Evolutionary conservation across 2,888 invertebrate species (phyloP).

Genomic region (Matsumyia berberina): DNA sequence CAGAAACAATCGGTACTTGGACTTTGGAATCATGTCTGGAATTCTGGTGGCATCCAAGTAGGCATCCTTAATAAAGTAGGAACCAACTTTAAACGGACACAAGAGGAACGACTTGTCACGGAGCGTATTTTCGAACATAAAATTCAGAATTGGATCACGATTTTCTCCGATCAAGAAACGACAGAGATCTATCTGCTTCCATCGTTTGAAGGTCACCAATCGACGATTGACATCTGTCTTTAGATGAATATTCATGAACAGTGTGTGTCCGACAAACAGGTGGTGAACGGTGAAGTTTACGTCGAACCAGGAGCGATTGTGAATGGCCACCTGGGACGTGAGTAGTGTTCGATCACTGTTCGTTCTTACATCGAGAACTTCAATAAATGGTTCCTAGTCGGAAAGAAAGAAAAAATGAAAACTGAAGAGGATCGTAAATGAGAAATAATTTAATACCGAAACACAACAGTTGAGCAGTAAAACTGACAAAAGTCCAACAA

Average conservation of each 20-base stretch:
- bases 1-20: slow-evolving; percentile 43
- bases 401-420: background rate
- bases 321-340: slow-evolving; percentile 30
- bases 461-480: slow-evolving; percentile 1
- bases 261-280: slow-evolving; percentile 40
- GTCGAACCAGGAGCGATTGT: slow-evolving; percentile 38
- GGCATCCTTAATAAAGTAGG: slow-evolving; percentile 15
- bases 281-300: slow-evolving; percentile 49
- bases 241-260: slow-evolving; percentile 47
- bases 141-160: slow-evolving; percentile 35
- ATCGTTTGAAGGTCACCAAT: slow-evolving; percentile 33
- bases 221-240: slow-evolving; percentile 23
- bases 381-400: slow-evolving; percentile 48
- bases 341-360: slow-evolving; percentile 41
- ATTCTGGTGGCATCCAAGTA: slow-evolving; percentile 37
- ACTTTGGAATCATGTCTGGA: slow-evolving; percentile 30
- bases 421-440: background rate
- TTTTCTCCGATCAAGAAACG: slow-evolving; percentile 49
- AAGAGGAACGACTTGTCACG: background rate
- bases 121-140: slow-evolving; percentile 41
- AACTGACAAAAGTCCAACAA: slow-evolving; percentile 17
- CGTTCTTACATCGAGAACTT: slow-evolving; percentile 41
- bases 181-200: slow-evolving; percentile 64
- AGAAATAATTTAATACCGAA: slow-evolving; percentile 14
- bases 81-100: slow-evolving; percentile 56